Conservation (phyloP, 1,140 invertebrate species). For the Pteromalus puparum region DNA sequence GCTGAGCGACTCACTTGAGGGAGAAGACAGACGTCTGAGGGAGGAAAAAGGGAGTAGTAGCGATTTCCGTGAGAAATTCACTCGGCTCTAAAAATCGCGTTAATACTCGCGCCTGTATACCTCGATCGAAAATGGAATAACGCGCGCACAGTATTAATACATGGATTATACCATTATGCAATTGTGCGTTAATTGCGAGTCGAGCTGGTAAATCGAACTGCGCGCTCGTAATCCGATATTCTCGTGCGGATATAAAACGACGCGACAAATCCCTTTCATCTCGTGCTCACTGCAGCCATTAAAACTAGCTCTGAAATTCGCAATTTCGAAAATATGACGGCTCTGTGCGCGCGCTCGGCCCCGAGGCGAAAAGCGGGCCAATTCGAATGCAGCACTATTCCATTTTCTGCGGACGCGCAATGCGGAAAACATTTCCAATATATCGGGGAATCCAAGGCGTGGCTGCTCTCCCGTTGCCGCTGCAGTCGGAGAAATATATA, state of each 20-base stretch:
- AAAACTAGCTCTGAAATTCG: neutral
- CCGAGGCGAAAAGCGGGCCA: neutral
- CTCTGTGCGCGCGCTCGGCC: neutral
- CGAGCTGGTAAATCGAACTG: neutral
- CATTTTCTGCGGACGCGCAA: conserved; percentile 21
- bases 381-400: conserved; percentile 2
- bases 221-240: neutral
- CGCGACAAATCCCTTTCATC: neutral
- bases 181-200: neutral
- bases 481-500: conserved; percentile 12
- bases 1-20: too few species aligned
- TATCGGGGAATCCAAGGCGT: conserved; percentile 30
- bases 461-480: neutral
- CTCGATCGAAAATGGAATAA: neutral
- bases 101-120: neutral
- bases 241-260: neutral
- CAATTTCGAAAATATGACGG: conserved; percentile 9
- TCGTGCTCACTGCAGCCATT: neutral
- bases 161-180: neutral
- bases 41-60: neutral
- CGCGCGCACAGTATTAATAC: neutral
- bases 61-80: conserved; percentile 29
- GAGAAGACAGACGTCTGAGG: neutral
- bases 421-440: conserved; percentile 42
- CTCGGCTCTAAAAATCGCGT: neutral